A percentile compares a stretch with the other conserved stretches of the same genome.
These are phyloP conservation scores for Falcaria lacertinaria DNA, from an alignment of 2,888 invertebrate species.

Conservation along the genomic window DNA sequence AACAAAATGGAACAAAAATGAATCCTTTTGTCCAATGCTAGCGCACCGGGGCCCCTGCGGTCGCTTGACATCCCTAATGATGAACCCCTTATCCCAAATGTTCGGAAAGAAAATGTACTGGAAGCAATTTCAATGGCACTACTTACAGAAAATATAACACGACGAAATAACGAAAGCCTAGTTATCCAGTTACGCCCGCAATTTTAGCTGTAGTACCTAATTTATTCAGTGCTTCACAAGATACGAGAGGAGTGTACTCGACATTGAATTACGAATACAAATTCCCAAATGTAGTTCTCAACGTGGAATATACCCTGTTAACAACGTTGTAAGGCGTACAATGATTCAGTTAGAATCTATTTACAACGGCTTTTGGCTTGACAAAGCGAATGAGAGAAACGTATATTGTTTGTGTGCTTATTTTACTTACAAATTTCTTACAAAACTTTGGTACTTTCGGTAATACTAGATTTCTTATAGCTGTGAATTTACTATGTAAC, in stretches of 20 bases:
- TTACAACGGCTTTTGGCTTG: background rate
- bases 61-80: conserved; percentile 9
- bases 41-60: background rate
- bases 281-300: conserved; percentile 1
- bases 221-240: conserved; percentile 29
- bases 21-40: background rate
- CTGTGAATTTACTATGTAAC: too few species aligned
- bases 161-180: conserved; percentile 17
- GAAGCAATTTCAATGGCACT: conserved; percentile 15
- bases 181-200: conserved; percentile 21
- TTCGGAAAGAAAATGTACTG: conserved; percentile 4
- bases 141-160: conserved; percentile 9
- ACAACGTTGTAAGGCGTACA: background rate
- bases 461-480: background rate
- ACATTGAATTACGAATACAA: conserved; percentile 14
- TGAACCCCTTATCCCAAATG: conserved; percentile 10
- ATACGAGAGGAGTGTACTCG: conserved; percentile 18
- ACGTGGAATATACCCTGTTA: conserved; percentile 1
- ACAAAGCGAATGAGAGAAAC: background rate
- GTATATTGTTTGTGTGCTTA: background rate
- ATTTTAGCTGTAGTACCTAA: conserved; percentile 22
- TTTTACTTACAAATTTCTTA: too few species aligned
- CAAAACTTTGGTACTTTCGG: background rate
- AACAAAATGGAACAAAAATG: background rate
- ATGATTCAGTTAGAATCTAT: background rate